Evolutionary conservation across 2,113 vertebrate genomes (phyloP).

Genomic region (Lepisosteus osseus): DNA sequence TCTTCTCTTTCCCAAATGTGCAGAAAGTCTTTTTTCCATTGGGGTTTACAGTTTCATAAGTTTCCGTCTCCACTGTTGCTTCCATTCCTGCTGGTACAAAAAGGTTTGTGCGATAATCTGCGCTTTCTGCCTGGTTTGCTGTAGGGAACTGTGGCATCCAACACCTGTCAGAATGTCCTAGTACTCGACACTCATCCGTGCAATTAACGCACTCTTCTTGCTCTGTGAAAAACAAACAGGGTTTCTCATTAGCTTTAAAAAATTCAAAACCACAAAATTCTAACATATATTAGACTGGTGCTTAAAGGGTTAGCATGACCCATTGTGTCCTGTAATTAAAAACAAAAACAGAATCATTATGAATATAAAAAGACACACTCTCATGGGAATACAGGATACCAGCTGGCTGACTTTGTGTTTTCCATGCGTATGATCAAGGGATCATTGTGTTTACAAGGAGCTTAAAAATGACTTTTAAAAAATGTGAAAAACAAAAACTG

Average conservation of each 20-base stretch:
- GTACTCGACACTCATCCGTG: conserved; percentile 96
- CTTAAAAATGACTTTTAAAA: not conserved
- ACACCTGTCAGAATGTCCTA: conserved; percentile 98
- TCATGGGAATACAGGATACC: conserved; percentile 59
- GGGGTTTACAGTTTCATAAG: conserved; percentile 91
- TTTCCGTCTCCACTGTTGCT: conserved; percentile 88
- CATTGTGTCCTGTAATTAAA: conserved; percentile 59
- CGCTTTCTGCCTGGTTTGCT: conserved; percentile 89
- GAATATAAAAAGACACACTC: conserved; percentile 33
- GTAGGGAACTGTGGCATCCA: conserved; percentile 98
- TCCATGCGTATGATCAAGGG: not conserved
- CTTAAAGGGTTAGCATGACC: conserved; percentile 45
- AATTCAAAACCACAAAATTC: conserved; percentile 30
- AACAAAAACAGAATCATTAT: conserved; percentile 60
- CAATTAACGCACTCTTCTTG: conserved; percentile 98
- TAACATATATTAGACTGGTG: conserved; percentile 22
- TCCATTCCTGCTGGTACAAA: conserved; percentile 94
- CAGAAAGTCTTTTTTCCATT: conserved; percentile 99
- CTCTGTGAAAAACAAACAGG: conserved; percentile 74
- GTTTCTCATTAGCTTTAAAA: conserved; percentile 2
- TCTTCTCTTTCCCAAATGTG: conserved; percentile 97
- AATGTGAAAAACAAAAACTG: not conserved
- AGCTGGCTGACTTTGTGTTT: conserved; percentile 30
- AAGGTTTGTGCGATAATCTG: conserved; percentile 98
- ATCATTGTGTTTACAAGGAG: not conserved